These are phyloP conservation scores for Oscheius sp. DNA, from an alignment of 1,140 invertebrate species.

Conservation along the genomic window DNA sequence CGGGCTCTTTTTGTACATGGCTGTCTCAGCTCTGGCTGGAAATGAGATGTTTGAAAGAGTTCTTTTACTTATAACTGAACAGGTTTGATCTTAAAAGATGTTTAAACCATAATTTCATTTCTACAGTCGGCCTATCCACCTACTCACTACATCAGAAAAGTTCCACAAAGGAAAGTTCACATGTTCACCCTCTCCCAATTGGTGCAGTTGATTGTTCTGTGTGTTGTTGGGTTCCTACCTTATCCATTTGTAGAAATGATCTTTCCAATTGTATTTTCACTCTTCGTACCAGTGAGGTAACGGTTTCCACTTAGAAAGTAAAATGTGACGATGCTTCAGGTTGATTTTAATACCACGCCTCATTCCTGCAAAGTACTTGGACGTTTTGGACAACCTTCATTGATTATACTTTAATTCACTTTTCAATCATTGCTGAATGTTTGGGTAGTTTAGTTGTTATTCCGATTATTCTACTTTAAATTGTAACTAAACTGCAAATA, in stretches of 20 bases:
- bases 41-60: conserved; percentile 72
- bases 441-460: too few relatives aligned
- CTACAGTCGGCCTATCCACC: conserved; percentile 70
- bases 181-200: conserved; percentile 69
- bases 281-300: conserved; percentile 70
- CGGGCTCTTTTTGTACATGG: conserved; percentile 72
- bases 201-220: conserved; percentile 68
- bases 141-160: conserved; percentile 70
- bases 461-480: too few relatives aligned
- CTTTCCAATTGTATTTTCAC: conserved; percentile 70
- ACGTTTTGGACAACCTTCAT: conserved; percentile 68
- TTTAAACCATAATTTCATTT: background rate
- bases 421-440: too few relatives aligned
- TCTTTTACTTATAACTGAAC: conserved; percentile 70
- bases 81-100: conserved; percentile 62
- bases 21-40: conserved; percentile 69
- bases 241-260: conserved; percentile 70
- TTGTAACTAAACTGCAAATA: too few relatives aligned
- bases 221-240: conserved; percentile 67
- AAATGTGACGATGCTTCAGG: conserved; percentile 60
- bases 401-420: background rate
- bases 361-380: conserved; percentile 69
- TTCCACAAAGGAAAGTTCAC: conserved; percentile 71
- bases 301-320: background rate
- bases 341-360: conserved; percentile 68